A percentile compares a stretch with the other conserved stretches of the same genome.
Evolutionary conservation across 2,888 invertebrate species (phyloP).

Genomic region (Conchocele bisecta): DNA sequence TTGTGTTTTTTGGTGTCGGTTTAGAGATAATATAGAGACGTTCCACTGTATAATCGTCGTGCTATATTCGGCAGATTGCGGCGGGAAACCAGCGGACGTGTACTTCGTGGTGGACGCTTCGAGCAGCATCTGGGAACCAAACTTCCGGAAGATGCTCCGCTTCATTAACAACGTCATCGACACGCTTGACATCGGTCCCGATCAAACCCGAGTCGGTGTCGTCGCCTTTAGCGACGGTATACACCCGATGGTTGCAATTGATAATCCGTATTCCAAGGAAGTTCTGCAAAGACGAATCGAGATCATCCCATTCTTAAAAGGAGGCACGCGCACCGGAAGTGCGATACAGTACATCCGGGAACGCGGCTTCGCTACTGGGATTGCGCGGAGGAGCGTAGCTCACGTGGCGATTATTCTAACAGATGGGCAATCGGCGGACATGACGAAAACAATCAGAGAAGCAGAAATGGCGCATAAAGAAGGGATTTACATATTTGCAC

Average conservation of each 20-base stretch:
- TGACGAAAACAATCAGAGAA: conserved; percentile 35
- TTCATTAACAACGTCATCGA: conserved; percentile 66
- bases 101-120: conserved; percentile 66
- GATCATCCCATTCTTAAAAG: conserved; percentile 36
- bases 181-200: conserved; percentile 61
- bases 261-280: conserved; percentile 36
- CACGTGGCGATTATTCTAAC: conserved; percentile 63
- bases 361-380: conserved; percentile 35
- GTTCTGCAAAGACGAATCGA: conserved; percentile 51
- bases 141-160: conserved; percentile 64
- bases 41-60: too few relatives aligned
- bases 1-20: too few relatives aligned
- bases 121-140: conserved; percentile 62
- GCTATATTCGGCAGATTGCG: conserved; percentile 55
- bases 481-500: conserved; percentile 56
- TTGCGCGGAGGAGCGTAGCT: conserved; percentile 45
- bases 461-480: conserved; percentile 41
- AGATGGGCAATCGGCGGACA: conserved; percentile 60
- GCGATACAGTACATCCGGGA: conserved; percentile 51
- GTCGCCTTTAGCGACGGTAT: conserved; percentile 62
- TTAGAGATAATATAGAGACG: too few relatives aligned
- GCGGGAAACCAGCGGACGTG: conserved; percentile 64
- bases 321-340: conserved; percentile 59
- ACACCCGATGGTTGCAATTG: conserved; percentile 57
- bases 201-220: conserved; percentile 65